Conservation (phyloP, 2,888 invertebrate species). For the Apomyelois bistriatella region DNA sequence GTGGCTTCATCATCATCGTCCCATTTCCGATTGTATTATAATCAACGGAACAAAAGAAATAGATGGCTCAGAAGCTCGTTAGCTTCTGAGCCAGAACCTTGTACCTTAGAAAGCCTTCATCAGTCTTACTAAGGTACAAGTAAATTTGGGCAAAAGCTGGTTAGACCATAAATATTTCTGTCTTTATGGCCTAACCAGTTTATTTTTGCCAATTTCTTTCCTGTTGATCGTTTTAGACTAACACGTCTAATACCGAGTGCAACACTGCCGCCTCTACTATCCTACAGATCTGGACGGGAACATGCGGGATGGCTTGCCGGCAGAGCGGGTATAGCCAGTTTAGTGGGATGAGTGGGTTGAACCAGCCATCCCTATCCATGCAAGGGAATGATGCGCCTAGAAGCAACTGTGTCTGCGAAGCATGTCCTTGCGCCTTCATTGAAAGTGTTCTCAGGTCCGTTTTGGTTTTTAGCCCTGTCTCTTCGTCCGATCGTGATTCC, state of each 20-base stretch:
- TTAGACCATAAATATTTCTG: too few relatives aligned
- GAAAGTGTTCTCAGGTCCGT: conserved; percentile 37
- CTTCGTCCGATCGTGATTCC: not conserved
- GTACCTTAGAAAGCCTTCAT: too few relatives aligned
- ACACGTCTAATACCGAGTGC: conserved; percentile 31
- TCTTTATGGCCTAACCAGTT: too few relatives aligned
- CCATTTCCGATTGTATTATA: too few relatives aligned
- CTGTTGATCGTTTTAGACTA: conserved; percentile 26
- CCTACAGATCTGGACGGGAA: conserved; percentile 45
- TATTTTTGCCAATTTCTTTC: not conserved
- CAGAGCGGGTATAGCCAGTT: conserved; percentile 23
- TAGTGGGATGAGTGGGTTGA: conserved; percentile 24
- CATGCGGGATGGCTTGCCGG: conserved; percentile 41
- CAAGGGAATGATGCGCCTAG: not conserved
- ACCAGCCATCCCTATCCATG: not conserved
- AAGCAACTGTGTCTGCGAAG: conserved; percentile 38
- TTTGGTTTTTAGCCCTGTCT: not conserved
- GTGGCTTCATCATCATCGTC: too few relatives aligned
- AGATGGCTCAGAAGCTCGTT: too few relatives aligned
- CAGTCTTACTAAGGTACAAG: too few relatives aligned
- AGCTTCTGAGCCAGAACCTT: too few relatives aligned
- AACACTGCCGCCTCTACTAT: conserved; percentile 38
- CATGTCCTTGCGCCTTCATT: conserved; percentile 45
- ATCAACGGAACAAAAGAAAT: too few relatives aligned
- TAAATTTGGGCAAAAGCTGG: too few relatives aligned